Evolutionary conservation across 2,888 invertebrate species (phyloP).

Genomic region (Clanis bilineata): DNA sequence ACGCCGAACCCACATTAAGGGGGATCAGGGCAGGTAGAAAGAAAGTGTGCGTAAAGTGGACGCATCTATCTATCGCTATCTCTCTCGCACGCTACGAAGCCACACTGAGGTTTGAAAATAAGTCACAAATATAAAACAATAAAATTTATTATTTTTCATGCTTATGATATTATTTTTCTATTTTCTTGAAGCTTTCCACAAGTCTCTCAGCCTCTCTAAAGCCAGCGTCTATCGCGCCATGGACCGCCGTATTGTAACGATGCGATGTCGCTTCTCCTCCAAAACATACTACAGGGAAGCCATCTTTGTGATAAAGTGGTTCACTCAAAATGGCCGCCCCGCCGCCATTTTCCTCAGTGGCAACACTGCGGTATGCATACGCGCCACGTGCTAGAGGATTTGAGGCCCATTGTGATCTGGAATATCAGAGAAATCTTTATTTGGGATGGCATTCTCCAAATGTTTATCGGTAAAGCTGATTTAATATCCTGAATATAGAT

Average conservation of each 20-base stretch:
- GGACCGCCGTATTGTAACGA: conserved; percentile 85
- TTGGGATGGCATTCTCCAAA: too few species aligned
- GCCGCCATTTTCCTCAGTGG: conserved; percentile 79
- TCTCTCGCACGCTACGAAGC: too few species aligned
- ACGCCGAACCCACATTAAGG: too few species aligned
- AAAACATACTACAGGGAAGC: conserved; percentile 81
- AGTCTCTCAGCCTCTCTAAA: conserved; percentile 87
- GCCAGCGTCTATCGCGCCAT: conserved; percentile 89
- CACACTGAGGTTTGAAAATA: too few species aligned
- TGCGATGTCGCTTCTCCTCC: conserved; percentile 87
- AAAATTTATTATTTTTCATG: background rate
- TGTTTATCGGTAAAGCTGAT: too few species aligned
- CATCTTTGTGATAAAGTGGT: conserved; percentile 66
- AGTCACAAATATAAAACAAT: background rate
- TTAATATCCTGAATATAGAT: too few species aligned
- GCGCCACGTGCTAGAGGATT: conserved; percentile 84
- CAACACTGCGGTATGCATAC: conserved; percentile 84
- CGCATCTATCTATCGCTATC: too few species aligned
- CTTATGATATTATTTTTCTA: background rate
- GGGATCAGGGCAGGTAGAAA: too few species aligned
- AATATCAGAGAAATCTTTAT: conserved; percentile 34
- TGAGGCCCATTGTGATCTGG: conserved; percentile 85
- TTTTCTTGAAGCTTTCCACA: conserved; percentile 50
- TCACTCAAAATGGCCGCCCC: conserved; percentile 78
- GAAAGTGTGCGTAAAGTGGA: too few species aligned